Evolutionary conservation across 2,888 invertebrate genomes (phyloP).

Genomic region (Aspidiotus destructor): DNA sequence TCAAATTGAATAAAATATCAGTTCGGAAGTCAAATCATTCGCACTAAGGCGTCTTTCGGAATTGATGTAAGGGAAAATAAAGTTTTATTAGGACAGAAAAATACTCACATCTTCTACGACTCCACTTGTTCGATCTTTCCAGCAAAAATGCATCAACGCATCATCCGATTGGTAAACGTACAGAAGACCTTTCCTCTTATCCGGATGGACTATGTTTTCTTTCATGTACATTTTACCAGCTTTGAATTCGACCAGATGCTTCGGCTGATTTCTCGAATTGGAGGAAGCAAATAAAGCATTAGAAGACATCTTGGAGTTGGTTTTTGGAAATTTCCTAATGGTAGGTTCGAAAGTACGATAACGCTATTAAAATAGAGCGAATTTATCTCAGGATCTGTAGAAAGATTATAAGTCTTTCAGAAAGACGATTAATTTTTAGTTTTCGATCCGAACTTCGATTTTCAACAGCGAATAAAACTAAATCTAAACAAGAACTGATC

Average conservation of each 20-base stretch:
- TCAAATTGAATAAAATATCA: too few species aligned
- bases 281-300: constrained; percentile 63
- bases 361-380: too few species aligned
- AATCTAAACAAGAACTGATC: too few species aligned
- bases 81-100: neutral
- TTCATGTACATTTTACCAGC: constrained; percentile 94
- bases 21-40: too few species aligned
- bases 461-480: too few species aligned
- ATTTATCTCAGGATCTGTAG: too few species aligned
- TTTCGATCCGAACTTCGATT: too few species aligned
- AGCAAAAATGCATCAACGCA: constrained; percentile 96
- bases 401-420: too few species aligned
- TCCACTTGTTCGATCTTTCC: constrained; percentile 93
- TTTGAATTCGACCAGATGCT: constrained; percentile 87
- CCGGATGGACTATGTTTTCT: constrained; percentile 79
- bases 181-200: constrained; percentile 86
- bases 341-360: too few species aligned
- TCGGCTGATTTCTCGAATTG: constrained; percentile 66
- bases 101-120: constrained; percentile 74
- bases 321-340: too few species aligned
- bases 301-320: constrained; percentile 15
- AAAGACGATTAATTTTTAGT: too few species aligned
- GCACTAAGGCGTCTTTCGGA: neutral
- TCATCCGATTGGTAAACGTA: constrained; percentile 96
- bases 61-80: neutral